Conservation (phyloP, 2,797 vertebrate genomes). For the Argentina silus region DNA sequence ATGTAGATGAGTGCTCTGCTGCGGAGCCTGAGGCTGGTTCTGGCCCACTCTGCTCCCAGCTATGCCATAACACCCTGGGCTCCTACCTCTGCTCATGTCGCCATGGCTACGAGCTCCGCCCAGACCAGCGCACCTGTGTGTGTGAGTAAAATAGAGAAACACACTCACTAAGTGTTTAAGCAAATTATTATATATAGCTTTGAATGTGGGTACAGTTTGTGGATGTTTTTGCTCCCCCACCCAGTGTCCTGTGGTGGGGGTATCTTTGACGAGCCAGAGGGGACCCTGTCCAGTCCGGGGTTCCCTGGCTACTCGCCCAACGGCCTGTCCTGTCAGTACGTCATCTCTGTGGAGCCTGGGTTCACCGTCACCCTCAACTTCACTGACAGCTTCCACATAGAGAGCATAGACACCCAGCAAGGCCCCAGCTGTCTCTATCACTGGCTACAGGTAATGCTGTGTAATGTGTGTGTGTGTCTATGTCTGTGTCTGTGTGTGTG, state of each 20-base stretch:
- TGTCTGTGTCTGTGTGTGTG: neutral
- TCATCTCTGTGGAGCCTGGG: slow-evolving; percentile 71
- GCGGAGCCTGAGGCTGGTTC: slow-evolving; percentile 51
- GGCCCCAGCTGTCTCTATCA: slow-evolving; percentile 65
- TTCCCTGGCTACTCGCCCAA: slow-evolving; percentile 63
- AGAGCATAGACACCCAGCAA: slow-evolving; percentile 58
- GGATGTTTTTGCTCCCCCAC: slow-evolving; percentile 6
- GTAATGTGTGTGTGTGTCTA: neutral
- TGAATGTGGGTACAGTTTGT: neutral
- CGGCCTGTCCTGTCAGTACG: slow-evolving; percentile 71
- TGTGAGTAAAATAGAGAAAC: slow-evolving; percentile 57
- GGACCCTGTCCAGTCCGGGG: slow-evolving; percentile 74
- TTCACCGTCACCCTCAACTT: slow-evolving; percentile 76
- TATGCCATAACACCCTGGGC: slow-evolving; percentile 80
- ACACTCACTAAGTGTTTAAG: neutral
- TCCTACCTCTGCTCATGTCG: slow-evolving; percentile 78
- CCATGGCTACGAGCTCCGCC: slow-evolving; percentile 73
- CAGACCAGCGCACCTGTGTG: slow-evolving; percentile 72
- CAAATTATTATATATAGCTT: neutral
- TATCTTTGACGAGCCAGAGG: slow-evolving; percentile 71
- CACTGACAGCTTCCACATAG: slow-evolving; percentile 71
- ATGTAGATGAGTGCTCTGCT: slow-evolving; percentile 75
- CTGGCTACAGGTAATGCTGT: slow-evolving; percentile 74
- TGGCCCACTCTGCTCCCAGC: slow-evolving; percentile 71
- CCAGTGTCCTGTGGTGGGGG: slow-evolving; percentile 72